Base-by-base conservation (phyloP, 1,140 invertebrate genomes). In the Uloborus diversus region DNA sequence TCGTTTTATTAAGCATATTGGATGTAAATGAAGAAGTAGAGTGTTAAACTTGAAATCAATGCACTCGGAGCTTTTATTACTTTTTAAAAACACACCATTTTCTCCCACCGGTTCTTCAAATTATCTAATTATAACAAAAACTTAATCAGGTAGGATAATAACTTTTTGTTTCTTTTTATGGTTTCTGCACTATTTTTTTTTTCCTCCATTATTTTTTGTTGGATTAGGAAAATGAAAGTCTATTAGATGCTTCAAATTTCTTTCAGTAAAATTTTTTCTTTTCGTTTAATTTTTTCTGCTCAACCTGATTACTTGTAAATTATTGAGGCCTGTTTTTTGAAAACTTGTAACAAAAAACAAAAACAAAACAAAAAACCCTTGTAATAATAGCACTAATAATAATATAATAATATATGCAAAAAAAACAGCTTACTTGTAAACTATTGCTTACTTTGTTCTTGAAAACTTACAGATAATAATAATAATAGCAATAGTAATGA, bases 381-480 rank as follows among this genome's bases (percentile, higher is more conserved):
- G 64, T 35, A 30, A 59, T 42, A 78, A 78, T 65, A 56, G 27
- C 73, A 61, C 73, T 30, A 14, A 28, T 61, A 47, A 78, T 65
- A 65, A 51, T 78, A 78, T 78, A 78, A 65, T 65, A 78, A 65
- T 42, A 49, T 75, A 35, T 59, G 51, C 37, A 17, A 51, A 75
- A 57, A 75, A 75, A 75, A 53, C 27, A 51, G n/a, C 9, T 2
- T 7, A 14, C 23, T 25, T 33, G 25, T 5, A 73, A 71, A 71
- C 59, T 61, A 61, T 61, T 53, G 23, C 1, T 32, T 53, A 53
- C 56, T 61, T 57, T 66, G 61, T 78, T 78, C 66, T 65, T 49
- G n/a, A n/a, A n/a, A n/a, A n/a, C n/a, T n/a, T n/a, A n/a, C n/a
- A n/a, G n/a, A n/a, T n/a, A n/a, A n/a, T n/a, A n/a, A n/a, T n/a